These are phyloP conservation scores for Trichoplusia ni DNA, from an alignment of 1,140 invertebrate genomes.

Conservation along the genomic window DNA sequence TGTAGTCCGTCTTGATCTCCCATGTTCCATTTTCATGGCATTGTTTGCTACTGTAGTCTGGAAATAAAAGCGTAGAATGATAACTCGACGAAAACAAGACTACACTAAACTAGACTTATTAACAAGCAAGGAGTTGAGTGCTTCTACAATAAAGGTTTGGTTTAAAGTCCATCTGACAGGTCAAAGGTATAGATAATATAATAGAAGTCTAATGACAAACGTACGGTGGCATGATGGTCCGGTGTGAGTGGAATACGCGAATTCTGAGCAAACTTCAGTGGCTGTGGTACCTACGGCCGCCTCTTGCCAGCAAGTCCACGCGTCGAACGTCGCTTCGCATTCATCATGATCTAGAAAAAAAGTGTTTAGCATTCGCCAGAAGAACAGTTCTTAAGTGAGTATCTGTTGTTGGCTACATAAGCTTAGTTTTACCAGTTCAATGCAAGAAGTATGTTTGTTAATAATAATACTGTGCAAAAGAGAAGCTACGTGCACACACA, in stretches of 20 bases:
- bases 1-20: conserved; percentile 81
- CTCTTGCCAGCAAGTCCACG: conserved; percentile 80
- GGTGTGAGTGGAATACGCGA: conserved; percentile 78
- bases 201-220: conserved; percentile 37
- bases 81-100: too few species aligned
- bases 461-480: too few species aligned
- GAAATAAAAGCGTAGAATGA: too few species aligned
- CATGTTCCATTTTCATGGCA: conserved; percentile 78
- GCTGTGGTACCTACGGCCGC: conserved; percentile 55
- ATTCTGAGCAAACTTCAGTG: conserved; percentile 75
- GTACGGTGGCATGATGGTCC: conserved; percentile 81
- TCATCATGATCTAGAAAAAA: conserved; percentile 36
- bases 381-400: too few species aligned
- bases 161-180: too few species aligned
- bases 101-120: too few species aligned
- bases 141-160: too few species aligned
- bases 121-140: too few species aligned
- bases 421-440: background rate
- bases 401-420: background rate
- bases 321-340: conserved; percentile 81
- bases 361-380: too few species aligned
- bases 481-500: too few species aligned
- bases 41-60: conserved; percentile 79
- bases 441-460: too few species aligned
- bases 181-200: background rate